Conservation (phyloP, 2,888 invertebrate species). For the Ormyrus rosae region DNA sequence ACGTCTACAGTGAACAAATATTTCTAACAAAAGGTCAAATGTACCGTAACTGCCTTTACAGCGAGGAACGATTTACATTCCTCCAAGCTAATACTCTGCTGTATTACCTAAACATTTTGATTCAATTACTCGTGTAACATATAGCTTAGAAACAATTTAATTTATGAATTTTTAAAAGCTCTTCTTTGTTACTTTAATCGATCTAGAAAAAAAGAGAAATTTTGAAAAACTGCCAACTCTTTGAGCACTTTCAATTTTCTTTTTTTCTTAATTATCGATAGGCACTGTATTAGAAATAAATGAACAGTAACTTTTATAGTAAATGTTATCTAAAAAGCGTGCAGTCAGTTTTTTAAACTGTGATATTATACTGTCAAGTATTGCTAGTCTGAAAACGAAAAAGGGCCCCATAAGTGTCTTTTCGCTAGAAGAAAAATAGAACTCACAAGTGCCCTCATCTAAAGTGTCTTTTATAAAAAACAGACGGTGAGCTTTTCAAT, state of each 20-base stretch:
- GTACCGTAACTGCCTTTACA: conserved; percentile 53
- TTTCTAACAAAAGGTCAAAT: neutral
- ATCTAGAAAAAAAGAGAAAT: conserved; percentile 32
- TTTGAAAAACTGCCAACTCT: conserved; percentile 26
- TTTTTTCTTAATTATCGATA: conserved; percentile 42
- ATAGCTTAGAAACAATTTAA: conserved; percentile 45
- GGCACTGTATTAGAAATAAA: conserved; percentile 41
- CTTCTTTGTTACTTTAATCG: conserved; percentile 43
- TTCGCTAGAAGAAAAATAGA: conserved; percentile 17
- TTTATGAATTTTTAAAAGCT: conserved; percentile 45
- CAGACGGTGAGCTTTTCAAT: neutral
- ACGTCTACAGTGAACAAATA: neutral
- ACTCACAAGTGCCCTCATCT: neutral
- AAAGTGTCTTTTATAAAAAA: conserved; percentile 25
- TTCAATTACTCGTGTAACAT: conserved; percentile 43
- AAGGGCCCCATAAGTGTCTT: conserved; percentile 26
- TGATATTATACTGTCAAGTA: conserved; percentile 69
- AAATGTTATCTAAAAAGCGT: conserved; percentile 59
- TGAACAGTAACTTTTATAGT: conserved; percentile 54
- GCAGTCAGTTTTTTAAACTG: conserved; percentile 73
- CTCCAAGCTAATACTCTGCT: conserved; percentile 44
- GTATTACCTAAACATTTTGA: conserved; percentile 42
- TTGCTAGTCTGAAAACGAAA: conserved; percentile 49
- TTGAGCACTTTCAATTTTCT: conserved; percentile 35
- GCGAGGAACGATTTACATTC: conserved; percentile 58